These are phyloP conservation scores for Dolichoris vasculosae DNA, from an alignment of 1,140 invertebrate genomes.

Conservation along the genomic window DNA sequence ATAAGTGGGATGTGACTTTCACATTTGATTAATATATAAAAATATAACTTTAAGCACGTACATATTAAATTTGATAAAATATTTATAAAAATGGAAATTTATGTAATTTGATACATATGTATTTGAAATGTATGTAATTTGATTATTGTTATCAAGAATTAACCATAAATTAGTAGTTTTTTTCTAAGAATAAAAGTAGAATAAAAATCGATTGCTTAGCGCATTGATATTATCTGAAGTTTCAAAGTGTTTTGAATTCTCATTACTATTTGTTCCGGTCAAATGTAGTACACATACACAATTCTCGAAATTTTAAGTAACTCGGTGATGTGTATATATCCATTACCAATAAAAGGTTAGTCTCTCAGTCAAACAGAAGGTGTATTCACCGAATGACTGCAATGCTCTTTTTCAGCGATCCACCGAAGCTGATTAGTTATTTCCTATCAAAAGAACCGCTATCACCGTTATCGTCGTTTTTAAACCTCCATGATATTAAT, in stretches of 20 bases:
- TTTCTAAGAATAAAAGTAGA: too few species aligned
- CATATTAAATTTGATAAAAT: background rate
- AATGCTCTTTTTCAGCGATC: background rate
- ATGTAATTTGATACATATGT: too few species aligned
- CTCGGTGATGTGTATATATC: background rate
- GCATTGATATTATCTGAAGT: background rate
- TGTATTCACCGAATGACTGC: background rate
- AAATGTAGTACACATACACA: background rate
- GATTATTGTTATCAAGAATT: background rate
- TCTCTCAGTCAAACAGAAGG: background rate
- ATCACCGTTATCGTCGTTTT: background rate
- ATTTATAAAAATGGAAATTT: background rate
- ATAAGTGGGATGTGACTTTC: background rate
- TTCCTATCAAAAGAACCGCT: conserved; percentile 7
- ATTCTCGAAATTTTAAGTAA: background rate
- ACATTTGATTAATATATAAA: background rate
- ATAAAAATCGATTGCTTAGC: too few species aligned
- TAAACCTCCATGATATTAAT: background rate
- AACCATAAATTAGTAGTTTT: background rate
- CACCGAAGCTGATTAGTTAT: background rate
- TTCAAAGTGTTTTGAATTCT: background rate
- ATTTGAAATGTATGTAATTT: background rate
- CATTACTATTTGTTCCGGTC: background rate
- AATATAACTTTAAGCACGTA: background rate
- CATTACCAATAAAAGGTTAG: conserved; percentile 12